A percentile compares a stretch with the other conserved stretches of the same genome.
These are phyloP conservation scores for Aphelenchoides fujianensis DNA, from an alignment of 1,140 invertebrate species.

Conservation along the genomic window DNA sequence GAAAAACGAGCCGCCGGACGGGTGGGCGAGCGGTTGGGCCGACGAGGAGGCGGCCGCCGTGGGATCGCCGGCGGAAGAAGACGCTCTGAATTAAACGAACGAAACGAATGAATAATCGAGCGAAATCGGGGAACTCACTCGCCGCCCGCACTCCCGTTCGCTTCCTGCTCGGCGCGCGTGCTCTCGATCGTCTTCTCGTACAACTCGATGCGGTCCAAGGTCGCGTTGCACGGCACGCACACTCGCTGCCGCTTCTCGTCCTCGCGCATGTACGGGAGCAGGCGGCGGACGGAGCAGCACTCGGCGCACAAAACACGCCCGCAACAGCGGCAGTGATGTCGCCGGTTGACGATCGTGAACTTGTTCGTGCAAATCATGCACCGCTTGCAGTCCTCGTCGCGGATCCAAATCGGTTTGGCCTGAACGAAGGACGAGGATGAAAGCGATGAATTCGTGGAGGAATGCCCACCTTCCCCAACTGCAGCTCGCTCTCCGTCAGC, in stretches of 20 bases:
- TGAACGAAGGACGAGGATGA: background rate
- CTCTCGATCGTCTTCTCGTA: constrained; percentile 11
- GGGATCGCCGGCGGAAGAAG: background rate
- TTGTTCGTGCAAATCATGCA: constrained; percentile 85
- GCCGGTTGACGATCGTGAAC: constrained; percentile 86
- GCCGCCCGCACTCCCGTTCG: too few species aligned
- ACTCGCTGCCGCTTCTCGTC: constrained; percentile 20
- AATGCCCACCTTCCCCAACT: constrained; percentile 15
- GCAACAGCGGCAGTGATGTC: constrained; percentile 68
- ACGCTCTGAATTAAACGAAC: too few species aligned
- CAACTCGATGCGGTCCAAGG: constrained; percentile 18
- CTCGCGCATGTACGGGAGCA: constrained; percentile 29
- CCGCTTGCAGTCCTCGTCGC: constrained; percentile 79
- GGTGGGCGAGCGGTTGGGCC: too few species aligned
- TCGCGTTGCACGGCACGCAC: constrained; percentile 10
- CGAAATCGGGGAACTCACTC: too few species aligned
- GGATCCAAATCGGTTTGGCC: constrained; percentile 71
- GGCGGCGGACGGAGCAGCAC: constrained; percentile 44
- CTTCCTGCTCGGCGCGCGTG: background rate
- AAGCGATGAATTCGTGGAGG: background rate
- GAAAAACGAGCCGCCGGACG: background rate
- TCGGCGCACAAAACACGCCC: constrained; percentile 40
- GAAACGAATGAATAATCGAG: too few species aligned
- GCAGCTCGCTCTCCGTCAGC: constrained; percentile 16
- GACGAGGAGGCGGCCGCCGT: background rate